Evolutionary conservation across 2,797 vertebrate species (phyloP).

Genomic region (Iguana delicatissima): DNA sequence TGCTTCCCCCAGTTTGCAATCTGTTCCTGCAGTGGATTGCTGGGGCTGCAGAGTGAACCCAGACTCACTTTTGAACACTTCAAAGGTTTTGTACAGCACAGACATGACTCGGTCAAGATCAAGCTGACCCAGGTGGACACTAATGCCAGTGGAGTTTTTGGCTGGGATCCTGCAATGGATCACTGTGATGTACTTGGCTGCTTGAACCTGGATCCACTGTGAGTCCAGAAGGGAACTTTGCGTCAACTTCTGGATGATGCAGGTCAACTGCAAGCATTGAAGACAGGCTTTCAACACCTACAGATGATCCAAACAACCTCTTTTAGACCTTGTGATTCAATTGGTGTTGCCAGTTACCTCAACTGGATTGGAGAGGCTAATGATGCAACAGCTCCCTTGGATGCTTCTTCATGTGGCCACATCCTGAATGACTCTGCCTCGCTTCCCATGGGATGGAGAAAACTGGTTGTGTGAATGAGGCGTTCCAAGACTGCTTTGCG

Average conservation of each 20-base stretch:
- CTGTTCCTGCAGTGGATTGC: not conserved
- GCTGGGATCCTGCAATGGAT: not conserved
- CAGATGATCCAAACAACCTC: not conserved
- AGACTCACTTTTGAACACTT: slow-evolving; percentile 8
- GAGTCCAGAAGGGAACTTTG: not conserved
- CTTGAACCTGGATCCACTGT: not conserved
- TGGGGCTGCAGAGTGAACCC: not conserved
- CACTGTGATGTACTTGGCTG: not conserved
- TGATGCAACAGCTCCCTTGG: not conserved
- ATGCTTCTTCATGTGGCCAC: too few relatives aligned
- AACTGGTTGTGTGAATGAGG: not conserved
- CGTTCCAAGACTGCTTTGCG: not conserved
- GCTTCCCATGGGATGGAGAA: not conserved
- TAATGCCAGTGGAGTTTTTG: not conserved
- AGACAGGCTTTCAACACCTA: not conserved
- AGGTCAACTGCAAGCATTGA: not conserved
- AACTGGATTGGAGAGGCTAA: too few relatives aligned
- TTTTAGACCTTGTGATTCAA: not conserved
- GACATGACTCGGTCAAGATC: not conserved
- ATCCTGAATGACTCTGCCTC: not conserved
- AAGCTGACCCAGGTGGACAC: not conserved
- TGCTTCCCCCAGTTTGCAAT: not conserved
- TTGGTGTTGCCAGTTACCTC: not conserved
- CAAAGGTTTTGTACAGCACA: not conserved
- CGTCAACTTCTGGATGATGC: not conserved